Base-by-base conservation (phyloP, 2,888 invertebrate genomes). In the Drosophila acutilabella region DNA sequence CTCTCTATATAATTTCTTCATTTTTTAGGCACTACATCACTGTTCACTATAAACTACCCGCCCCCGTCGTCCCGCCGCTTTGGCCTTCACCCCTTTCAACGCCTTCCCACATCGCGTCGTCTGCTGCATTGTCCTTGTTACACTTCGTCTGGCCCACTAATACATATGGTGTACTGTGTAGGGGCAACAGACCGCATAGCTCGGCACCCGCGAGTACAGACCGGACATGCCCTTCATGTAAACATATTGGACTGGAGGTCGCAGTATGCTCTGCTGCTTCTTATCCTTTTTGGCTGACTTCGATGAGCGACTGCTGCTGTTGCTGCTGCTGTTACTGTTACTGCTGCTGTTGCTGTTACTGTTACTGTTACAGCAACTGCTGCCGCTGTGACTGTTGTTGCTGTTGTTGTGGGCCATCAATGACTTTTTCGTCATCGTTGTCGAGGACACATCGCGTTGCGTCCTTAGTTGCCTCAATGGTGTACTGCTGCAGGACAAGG, bases 191-290 rank as follows among this genome's bases (percentile, higher is more conserved):
- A 91, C 89, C 11, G 92, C 89, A 23, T 93, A 94, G 72, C 95
- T 94, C 0, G 97, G 96, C n/a, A 97, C 95, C 84, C 97, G 93
- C 2, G 96, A 96, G 1, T 97, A 96, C 20, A 97, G 92, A 1
- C 97, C 97, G 7, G 96, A 96, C 79, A 96, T 93, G 47, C 97
- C 97, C 75, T 95, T 95, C 14, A 96, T 95, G 90, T 96, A 96
- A 0, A 96, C 96, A 91, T 97, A 97, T 0, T 95, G 94, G 0
- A 96, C 95, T 2, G 97, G 97, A 52, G 96, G 94, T 40, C 97
- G 94, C 23, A 97, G 93, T 64, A 97, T 97, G 82, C 95, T 94
- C 91, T 96, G 96, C 16, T 95, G 96, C 33, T 90, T 90, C 79
- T 90, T 90, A 18, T 90, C 85, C 75, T 89, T 78, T 67, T 90